Percentiles rank a stretch among this genome's conserved stretches.
phyloP scores from a whole-genome alignment of 1,140 invertebrate species.

The Diabrotica undecimpunctata region DNA sequence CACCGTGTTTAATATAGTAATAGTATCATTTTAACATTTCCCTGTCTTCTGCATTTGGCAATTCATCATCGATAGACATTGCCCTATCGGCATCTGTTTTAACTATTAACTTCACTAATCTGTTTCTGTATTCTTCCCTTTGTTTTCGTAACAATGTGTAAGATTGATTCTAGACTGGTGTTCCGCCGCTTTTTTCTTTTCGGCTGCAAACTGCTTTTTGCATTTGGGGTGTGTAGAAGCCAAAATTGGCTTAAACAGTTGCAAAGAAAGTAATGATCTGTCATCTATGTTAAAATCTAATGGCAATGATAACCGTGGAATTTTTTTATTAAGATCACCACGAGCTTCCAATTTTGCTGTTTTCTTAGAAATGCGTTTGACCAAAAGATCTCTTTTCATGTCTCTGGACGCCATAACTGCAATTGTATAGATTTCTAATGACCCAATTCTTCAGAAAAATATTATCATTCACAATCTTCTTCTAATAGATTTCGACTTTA shows the following conservation, averaged over 20 bases:
- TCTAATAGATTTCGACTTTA: background rate
- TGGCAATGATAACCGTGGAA: constrained; percentile 51
- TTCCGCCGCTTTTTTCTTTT: constrained; percentile 39
- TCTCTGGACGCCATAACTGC: constrained; percentile 29
- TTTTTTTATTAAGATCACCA: constrained; percentile 45
- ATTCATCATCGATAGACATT: constrained; percentile 41
- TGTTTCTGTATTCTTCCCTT: constrained; percentile 76
- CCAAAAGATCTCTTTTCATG: constrained; percentile 37
- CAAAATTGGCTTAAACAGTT: constrained; percentile 49
- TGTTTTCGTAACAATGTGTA: constrained; percentile 68
- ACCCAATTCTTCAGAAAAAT: too few species aligned
- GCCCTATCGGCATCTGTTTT: constrained; percentile 46
- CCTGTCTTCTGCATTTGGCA: constrained; percentile 60
- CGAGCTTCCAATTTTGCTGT: constrained; percentile 37
- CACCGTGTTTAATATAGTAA: constrained; percentile 84
- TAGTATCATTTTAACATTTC: constrained; percentile 80
- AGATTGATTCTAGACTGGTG: constrained; percentile 51
- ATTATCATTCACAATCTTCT: too few species aligned
- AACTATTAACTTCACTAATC: constrained; percentile 63
- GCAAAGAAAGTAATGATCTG: constrained; percentile 52
- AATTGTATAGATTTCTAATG: background rate
- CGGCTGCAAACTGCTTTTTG: constrained; percentile 35
- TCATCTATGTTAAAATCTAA: constrained; percentile 53
- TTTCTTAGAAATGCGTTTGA: constrained; percentile 43
- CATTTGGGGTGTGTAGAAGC: constrained; percentile 43